A percentile compares a stretch with the other conserved stretches of the same genome.
phyloP scores from a whole-genome alignment of 1,140 invertebrate genomes.

The fruit fly (Drosophila melanogaster) region Release_6_plus_ISO1_MT NT_033779.5:14023501-14024000 shows the following conservation, averaged over 20 bases:
- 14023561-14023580: too few relatives aligned
- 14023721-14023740: constrained; percentile 3
- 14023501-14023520: too few relatives aligned
- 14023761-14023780: constrained; percentile 54
- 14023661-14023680: too few relatives aligned
- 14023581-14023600: too few relatives aligned
- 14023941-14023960: constrained; percentile 76
- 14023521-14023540: too few relatives aligned
- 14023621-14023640: too few relatives aligned
- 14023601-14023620: too few relatives aligned
- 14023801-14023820: constrained; percentile 60
- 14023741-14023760: constrained; percentile 11
- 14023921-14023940: constrained; percentile 24
- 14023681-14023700: neutral
- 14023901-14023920: constrained; percentile 7
- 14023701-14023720: constrained; percentile 18
- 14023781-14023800: constrained; percentile 69
- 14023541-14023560: too few relatives aligned
- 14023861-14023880: constrained; percentile 8
- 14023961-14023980: constrained; percentile 38
- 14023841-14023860: constrained; percentile 10
- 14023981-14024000: constrained; percentile 16
- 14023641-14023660: too few relatives aligned
- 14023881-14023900: constrained; percentile 16
- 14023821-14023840: neutral